Evolutionary conservation across 2,113 vertebrate genomes (phyloP).

Genomic region (Leuciscus idus): DNA sequence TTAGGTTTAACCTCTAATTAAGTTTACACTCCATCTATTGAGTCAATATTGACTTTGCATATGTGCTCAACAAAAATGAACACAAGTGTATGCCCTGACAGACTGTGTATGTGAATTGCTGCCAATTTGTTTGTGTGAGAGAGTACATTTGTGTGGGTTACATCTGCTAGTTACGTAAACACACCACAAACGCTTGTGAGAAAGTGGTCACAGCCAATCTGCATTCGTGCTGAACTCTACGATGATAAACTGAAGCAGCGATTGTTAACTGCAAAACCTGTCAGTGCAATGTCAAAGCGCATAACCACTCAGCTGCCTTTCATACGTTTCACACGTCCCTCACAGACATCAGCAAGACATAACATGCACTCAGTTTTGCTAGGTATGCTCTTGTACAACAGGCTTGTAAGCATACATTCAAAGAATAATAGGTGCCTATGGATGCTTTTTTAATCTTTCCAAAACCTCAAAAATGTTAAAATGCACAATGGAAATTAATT

Average conservation of each 20-base stretch:
- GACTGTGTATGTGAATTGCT: neutral
- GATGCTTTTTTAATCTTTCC: neutral
- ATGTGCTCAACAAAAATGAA: neutral
- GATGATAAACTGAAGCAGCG: neutral
- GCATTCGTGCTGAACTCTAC: neutral
- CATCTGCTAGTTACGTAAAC: constrained; percentile 8
- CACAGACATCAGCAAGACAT: neutral
- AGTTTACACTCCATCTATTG: neutral
- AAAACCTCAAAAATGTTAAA: neutral
- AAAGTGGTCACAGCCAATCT: neutral
- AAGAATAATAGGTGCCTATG: neutral
- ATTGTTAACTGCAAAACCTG: neutral
- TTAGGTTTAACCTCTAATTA: neutral
- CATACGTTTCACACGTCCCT: neutral
- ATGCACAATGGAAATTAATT: neutral
- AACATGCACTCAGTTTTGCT: neutral
- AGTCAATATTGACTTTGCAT: neutral
- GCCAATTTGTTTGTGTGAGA: neutral
- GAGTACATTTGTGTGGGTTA: neutral
- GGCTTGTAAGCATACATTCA: neutral
- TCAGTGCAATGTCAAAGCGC: neutral
- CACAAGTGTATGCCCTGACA: neutral
- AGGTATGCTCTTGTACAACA: neutral
- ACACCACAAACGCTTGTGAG: neutral
- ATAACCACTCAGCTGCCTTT: neutral